These are phyloP conservation scores for Chouioia cunea DNA, from an alignment of 2,888 invertebrate genomes.

Conservation along the genomic window DNA sequence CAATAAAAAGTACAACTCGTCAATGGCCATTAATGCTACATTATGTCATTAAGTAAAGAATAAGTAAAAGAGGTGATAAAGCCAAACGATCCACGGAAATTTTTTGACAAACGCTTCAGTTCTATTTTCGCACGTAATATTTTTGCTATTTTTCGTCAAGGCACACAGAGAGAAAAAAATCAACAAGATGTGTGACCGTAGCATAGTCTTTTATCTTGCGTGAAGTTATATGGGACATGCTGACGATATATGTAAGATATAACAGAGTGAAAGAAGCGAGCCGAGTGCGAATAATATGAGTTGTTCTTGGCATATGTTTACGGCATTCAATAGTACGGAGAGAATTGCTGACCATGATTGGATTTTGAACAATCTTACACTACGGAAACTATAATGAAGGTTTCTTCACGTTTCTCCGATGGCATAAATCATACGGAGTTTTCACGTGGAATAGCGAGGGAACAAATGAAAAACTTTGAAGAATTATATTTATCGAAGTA, in stretches of 20 bases:
- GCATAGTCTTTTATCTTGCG: conserved; percentile 19
- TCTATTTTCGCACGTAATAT: conserved; percentile 24
- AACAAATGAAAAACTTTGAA: conserved; percentile 6
- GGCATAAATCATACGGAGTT: neutral
- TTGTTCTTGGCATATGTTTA: conserved; percentile 1
- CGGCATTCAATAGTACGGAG: conserved; percentile 13
- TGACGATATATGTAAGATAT: conserved; percentile 3
- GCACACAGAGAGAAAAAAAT: conserved; percentile 32
- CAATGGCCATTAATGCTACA: conserved; percentile 1
- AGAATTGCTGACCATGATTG: neutral
- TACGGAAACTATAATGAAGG: neutral
- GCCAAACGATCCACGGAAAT: conserved; percentile 22
- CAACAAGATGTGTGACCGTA: conserved; percentile 15
- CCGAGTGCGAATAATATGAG: conserved; percentile 2
- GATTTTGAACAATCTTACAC: neutral
- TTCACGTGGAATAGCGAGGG: neutral
- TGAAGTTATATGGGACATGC: conserved; percentile 31
- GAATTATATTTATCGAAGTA: conserved; percentile 2
- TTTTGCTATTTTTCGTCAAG: conserved; percentile 20
- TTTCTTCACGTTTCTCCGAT: conserved; percentile 27
- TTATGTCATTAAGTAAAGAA: neutral
- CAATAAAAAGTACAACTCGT: conserved; percentile 9
- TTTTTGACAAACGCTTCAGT: conserved; percentile 23
- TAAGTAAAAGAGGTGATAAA: conserved; percentile 26
- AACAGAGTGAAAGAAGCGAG: conserved; percentile 9